Evolutionary conservation across 2,797 vertebrate genomes (phyloP), one percentile per base, ranked within the genome.

Genomic region (Fistularia commersonii): DNA sequence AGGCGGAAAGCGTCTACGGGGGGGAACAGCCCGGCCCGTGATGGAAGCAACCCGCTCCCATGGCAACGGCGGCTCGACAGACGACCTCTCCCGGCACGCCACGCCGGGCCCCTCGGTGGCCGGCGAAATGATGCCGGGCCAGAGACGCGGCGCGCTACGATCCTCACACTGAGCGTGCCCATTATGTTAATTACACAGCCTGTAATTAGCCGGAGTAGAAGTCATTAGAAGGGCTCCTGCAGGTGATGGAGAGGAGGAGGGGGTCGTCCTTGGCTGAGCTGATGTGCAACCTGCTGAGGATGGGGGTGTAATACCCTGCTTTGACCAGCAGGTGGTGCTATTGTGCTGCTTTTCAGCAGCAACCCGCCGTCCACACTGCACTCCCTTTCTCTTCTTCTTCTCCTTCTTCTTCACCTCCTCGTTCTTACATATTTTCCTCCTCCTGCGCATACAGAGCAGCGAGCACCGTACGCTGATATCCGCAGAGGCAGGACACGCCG

Each of bases 151-250:
- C 79, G 64, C 13, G 59, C 78, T 77, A 75, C 35, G 69, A 61
- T 49, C 72, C 40, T 61, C 51, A 48, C 56, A 55, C 78, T 83
- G 71, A 80, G 70, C 69, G 79, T 54, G 76, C 62, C 61, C 61
- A 82, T 83, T 82, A 85, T 82, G 80, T 69, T 77, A 79, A 85
- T 87, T 49, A 76, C 52, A 68, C 67, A 60, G 66, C 74, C 63
- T 79, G 64, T 88, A 83, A 87, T 85, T 84, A 84, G 56, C 78
- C 73, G n/a, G n/a, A n/a, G n/a, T n/a, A n/a, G 69, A 61, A 81
- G 72, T 82, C 69, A 77, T 84, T 85, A 78, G 54, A 64, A 54
- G 65, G 69, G 61, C 80, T 84, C 74, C 79, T 84, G 83, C 78
- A 87, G 83, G 80, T 83, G 77, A 82, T n/a, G 68, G 57, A 76